A percentile compares a stretch with the other conserved stretches of the same genome.
Evolutionary conservation across 2,113 vertebrate species (phyloP).

Genomic region (Nycticryphes semicollaris): DNA sequence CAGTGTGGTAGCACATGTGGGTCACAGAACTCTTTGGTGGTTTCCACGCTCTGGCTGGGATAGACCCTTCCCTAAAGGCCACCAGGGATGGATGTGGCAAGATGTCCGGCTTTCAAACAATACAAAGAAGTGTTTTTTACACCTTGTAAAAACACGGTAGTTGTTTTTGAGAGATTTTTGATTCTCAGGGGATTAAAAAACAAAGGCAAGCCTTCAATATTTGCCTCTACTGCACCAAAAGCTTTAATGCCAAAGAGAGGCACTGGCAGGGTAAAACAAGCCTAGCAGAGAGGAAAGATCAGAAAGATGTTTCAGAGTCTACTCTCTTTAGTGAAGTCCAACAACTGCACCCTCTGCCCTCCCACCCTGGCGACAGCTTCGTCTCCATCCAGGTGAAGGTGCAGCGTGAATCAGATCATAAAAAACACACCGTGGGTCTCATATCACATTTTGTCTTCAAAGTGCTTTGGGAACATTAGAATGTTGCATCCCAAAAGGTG

Average conservation of each 20-base stretch:
- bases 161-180: neutral
- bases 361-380: neutral
- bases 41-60: neutral
- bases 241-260: neutral
- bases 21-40: neutral
- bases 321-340: neutral
- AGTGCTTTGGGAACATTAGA: slow-evolving; percentile 18
- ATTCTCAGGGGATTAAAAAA: neutral
- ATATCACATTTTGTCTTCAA: neutral
- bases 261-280: neutral
- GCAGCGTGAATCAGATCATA: neutral
- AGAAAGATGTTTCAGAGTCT: neutral
- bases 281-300: neutral
- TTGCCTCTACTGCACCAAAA: neutral
- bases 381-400: neutral
- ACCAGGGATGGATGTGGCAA: neutral
- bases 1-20: accelerated
- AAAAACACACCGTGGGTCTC: slow-evolving; percentile 32
- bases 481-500: neutral
- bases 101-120: neutral
- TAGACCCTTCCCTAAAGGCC: neutral
- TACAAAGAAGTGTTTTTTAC: neutral
- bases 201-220: neutral
- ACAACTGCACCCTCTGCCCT: neutral
- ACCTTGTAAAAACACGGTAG: neutral